A percentile compares a stretch with the other conserved stretches of the same genome.
Conservation (phyloP, 2,797 vertebrate species). For the Micromesistius poutassou region DNA sequence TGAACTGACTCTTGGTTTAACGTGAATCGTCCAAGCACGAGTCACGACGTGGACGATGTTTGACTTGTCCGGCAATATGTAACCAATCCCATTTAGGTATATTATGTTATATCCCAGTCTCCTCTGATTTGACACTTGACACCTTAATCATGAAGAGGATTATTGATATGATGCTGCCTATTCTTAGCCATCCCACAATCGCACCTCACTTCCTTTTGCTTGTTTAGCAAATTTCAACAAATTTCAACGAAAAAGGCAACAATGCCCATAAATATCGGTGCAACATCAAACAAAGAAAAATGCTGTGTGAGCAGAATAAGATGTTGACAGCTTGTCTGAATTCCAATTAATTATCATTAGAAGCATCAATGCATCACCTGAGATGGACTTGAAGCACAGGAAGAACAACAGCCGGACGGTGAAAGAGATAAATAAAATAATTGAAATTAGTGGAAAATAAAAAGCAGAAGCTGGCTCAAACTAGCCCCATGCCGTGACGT, state of each 20-base stretch:
- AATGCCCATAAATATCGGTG: not conserved
- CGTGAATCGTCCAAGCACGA: too few species aligned
- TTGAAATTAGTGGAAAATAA: conserved; percentile 57
- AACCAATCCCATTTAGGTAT: too few species aligned
- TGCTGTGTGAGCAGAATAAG: conserved; percentile 13
- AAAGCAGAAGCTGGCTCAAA: conserved; percentile 57
- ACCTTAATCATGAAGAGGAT: not conserved
- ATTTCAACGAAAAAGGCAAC: not conserved
- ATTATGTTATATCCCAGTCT: too few species aligned
- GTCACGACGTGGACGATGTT: too few species aligned
- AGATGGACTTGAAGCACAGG: conserved; percentile 22
- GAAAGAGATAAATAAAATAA: conserved; percentile 47
- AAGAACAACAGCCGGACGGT: conserved; percentile 41
- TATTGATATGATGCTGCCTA: not conserved
- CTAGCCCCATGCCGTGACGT: conserved; percentile 47
- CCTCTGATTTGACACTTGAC: not conserved
- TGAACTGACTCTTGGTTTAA: too few species aligned
- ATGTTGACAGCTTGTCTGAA: not conserved
- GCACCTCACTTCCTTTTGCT: not conserved
- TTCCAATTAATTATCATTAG: conserved; percentile 8
- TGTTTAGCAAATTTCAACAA: not conserved
- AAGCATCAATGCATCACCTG: conserved; percentile 26
- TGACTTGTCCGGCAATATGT: too few species aligned
- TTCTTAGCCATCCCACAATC: not conserved
- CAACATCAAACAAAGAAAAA: not conserved